Percentiles rank a stretch among this genome's conserved stretches.
phyloP scores from a whole-genome alignment of 2,113 vertebrate genomes.

The Megaleporinus macrocephalus region DNA sequence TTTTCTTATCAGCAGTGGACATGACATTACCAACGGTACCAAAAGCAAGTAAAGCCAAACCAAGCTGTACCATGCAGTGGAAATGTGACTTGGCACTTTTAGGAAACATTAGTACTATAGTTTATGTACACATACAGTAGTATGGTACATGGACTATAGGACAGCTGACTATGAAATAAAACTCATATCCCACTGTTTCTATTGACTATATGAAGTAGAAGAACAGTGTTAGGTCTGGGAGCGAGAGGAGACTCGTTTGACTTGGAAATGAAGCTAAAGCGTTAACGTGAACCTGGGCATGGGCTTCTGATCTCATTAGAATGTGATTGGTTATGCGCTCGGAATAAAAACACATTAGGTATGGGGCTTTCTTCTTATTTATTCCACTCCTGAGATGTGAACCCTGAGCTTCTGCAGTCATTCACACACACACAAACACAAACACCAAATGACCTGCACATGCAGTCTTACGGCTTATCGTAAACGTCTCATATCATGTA shows the following conservation, averaged over 20 bases:
- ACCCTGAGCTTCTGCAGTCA: conserved; percentile 30
- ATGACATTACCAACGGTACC: no score
- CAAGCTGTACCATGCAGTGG: no score
- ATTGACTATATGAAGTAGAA: conserved; percentile 37
- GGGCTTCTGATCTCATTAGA: conserved; percentile 45
- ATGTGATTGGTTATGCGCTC: conserved; percentile 53
- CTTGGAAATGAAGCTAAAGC: conserved; percentile 51
- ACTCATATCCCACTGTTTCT: conserved; percentile 21
- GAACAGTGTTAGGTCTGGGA: conserved; percentile 31
- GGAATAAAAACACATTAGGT: conserved; percentile 50
- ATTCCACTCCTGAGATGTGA: conserved; percentile 27
- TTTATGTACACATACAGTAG: no score
- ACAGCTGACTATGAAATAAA: conserved; percentile 40
- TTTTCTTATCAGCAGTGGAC: no score
- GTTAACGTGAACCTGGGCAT: conserved; percentile 39
- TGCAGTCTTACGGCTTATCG: conserved; percentile 10
- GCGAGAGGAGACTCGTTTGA: conserved; percentile 37
- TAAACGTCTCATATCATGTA: conserved; percentile 42
- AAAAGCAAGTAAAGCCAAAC: no score
- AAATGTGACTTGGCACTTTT: no score
- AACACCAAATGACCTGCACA: conserved; percentile 3
- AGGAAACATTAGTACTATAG: no score
- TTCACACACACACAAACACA: conserved; percentile 28
- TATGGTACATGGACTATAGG: no score
- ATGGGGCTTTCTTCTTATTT: conserved; percentile 50